phyloP scores from a whole-genome alignment of 2,797 vertebrate species.

The Cossypha polioptera region DNA sequence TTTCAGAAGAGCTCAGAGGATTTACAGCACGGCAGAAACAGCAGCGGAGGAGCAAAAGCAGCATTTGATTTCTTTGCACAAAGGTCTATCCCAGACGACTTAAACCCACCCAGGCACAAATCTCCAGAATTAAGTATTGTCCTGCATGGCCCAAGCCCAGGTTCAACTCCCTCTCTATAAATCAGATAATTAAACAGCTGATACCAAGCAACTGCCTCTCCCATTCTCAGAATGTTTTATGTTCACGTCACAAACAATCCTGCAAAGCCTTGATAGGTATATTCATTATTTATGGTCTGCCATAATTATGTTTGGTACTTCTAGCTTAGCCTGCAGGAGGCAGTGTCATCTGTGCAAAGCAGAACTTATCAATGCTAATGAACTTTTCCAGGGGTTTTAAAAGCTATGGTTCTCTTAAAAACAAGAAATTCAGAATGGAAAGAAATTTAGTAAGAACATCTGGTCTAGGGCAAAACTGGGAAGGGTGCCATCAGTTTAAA shows the following conservation, averaged over 20 bases:
- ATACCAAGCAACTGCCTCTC: not conserved
- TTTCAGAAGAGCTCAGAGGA: conserved; percentile 23
- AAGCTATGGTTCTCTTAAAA: not conserved
- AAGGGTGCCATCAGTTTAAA: not conserved
- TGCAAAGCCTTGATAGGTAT: conserved; percentile 3
- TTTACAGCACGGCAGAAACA: conserved; percentile 31
- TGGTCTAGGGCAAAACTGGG: not conserved
- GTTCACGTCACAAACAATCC: not conserved
- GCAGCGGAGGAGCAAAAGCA: not conserved
- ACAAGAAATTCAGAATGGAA: not conserved
- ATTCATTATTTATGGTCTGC: conserved; percentile 51
- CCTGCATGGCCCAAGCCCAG: not conserved
- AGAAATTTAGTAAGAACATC: not conserved
- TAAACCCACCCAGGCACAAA: not conserved
- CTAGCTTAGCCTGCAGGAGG: conserved; percentile 37
- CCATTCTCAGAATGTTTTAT: not conserved
- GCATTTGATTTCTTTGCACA: not conserved
- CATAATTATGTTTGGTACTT: conserved; percentile 4
- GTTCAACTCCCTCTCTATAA: not conserved
- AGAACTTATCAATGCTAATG: not conserved
- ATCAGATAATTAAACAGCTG: not conserved
- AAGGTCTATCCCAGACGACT: not conserved
- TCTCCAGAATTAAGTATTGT: not conserved
- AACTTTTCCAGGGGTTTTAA: not conserved
- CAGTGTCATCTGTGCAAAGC: conserved; percentile 11